Percentiles rank a stretch among this genome's conserved stretches.
Conservation (phyloP, 2,113 vertebrate species). For the Toxostoma redivivum region DNA sequence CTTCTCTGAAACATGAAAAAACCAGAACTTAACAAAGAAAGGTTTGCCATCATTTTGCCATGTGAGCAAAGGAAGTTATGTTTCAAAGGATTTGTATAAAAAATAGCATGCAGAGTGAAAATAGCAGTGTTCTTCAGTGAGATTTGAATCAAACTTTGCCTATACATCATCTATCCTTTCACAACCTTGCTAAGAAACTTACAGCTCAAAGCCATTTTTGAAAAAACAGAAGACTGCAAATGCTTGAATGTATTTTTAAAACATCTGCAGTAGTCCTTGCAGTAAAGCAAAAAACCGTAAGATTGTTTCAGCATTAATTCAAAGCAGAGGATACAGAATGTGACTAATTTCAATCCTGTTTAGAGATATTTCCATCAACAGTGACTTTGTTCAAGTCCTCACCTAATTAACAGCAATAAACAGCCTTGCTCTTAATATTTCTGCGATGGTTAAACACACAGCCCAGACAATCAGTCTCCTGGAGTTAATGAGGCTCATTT, state of each 20-base stretch:
- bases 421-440: neutral
- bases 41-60: neutral
- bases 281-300: neutral
- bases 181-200: neutral
- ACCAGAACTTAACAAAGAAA: neutral
- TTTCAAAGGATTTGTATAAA: neutral
- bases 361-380: neutral
- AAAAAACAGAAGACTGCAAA: neutral
- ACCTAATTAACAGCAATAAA: conserved; percentile 31
- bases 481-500: conserved; percentile 29
- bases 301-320: neutral
- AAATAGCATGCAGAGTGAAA: neutral
- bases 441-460: neutral
- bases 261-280: neutral
- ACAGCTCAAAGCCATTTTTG: neutral
- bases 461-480: neutral
- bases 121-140: neutral
- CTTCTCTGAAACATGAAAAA: neutral
- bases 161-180: neutral
- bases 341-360: neutral
- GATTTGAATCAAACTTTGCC: neutral
- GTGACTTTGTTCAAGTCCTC: neutral
- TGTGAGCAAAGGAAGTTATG: neutral
- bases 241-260: neutral
- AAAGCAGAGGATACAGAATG: neutral